Evolutionary conservation across 2,888 invertebrate genomes (phyloP), one percentile per base, ranked within the genome.

Genomic region (Conus canariensis): DNA sequence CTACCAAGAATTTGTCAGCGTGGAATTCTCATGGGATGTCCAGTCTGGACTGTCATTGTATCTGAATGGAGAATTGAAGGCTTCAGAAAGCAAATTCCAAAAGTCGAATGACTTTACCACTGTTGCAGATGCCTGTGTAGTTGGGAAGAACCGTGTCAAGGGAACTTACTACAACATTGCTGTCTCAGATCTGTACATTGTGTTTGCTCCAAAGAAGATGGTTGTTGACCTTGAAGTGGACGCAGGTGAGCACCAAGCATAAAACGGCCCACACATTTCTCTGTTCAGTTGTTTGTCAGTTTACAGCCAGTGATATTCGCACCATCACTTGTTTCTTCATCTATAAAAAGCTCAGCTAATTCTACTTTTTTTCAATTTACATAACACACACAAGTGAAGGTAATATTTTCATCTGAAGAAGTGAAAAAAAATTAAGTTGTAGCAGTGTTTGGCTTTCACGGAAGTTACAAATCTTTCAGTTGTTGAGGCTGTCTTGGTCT

Each of bases 11-110:
- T 93, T 92, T 89, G 85, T 93, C 22, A 87, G 90, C 8, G 91
- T 93, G 45, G 90, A 92, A 85, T 90, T 93, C 83, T 92, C 93
- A 2, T 93, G 93, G 93, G 93, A 92, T 60, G 45, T 89, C 10
- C 90, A 91, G 14, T 67, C 90, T 70, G 93, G 93, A 4, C 90
- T 93, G 5, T 67, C 70, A 6, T 80, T 93, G 22, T 92, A 85
- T 30, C 56, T 93, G 1, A 74, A 93, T 85, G 89, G 90, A 16
- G 60, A 91, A 22, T 25, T 88, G 30, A 89, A 67, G 25, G 85
- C 64, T 9, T 9, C 85, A 10, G 59, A 87, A 64, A 80, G 1
- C 22, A 90, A 87, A 30, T 85, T 90, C 83, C 87, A 83, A 45
- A 85, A 56, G 10, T 77, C 70, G 45, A 90, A 85, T 14, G 82